Evolutionary conservation across 2,797 vertebrate species (phyloP).

Genomic region (Orientallactaga sibirica): DNA sequence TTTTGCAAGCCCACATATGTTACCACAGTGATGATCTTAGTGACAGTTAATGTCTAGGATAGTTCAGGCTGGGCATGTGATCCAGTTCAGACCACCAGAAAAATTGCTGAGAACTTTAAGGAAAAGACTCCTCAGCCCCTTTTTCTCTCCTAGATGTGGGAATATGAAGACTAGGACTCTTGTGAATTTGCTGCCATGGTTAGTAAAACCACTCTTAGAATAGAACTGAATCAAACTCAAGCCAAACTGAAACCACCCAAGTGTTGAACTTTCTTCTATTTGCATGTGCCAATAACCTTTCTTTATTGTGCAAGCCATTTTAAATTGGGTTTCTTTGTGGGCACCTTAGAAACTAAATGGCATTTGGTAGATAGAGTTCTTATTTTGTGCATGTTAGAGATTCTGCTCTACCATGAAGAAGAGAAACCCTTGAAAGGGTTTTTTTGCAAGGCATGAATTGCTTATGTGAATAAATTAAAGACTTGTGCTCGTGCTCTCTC

Average conservation of each 20-base stretch:
- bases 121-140: neutral
- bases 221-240: slow-evolving; percentile 3
- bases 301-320: slow-evolving; percentile 3
- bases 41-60: neutral
- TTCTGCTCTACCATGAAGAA: slow-evolving; percentile 6
- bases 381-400: slow-evolving; percentile 44
- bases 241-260: neutral
- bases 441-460: slow-evolving; percentile 42
- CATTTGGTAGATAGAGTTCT: slow-evolving; percentile 4
- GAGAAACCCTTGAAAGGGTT: neutral
- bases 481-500: neutral
- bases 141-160: neutral
- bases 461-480: slow-evolving; percentile 37
- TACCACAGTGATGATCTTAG: slow-evolving; percentile 17
- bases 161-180: neutral
- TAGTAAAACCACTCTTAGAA: neutral
- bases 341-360: neutral
- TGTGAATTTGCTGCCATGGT: neutral
- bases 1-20: neutral
- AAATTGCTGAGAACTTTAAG: slow-evolving; percentile 23
- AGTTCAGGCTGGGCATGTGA: neutral
- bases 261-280: neutral
- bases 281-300: neutral
- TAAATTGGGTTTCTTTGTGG: slow-evolving; percentile 46
- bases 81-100: neutral